Conservation (phyloP, 2,113 vertebrate species). For the Bubalus kerabau region DNA sequence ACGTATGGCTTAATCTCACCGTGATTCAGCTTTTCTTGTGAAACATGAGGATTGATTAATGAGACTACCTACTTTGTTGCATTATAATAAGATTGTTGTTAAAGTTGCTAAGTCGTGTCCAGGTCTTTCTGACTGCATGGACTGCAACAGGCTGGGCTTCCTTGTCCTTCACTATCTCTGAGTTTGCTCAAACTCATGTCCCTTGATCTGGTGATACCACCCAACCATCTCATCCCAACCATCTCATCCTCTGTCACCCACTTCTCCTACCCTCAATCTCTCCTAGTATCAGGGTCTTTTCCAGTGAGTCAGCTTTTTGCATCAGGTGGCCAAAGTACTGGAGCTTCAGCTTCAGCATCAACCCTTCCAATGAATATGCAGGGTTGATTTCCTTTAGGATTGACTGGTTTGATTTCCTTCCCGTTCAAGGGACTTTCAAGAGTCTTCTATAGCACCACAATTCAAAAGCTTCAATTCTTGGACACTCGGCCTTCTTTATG, state of each 20-base stretch:
- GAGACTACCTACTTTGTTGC: not conserved
- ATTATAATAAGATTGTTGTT: not conserved
- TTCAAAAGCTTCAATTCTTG: not conserved
- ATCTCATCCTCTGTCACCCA: not conserved
- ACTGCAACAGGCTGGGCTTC: not conserved
- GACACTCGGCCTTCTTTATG: not conserved
- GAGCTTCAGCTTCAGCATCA: not conserved
- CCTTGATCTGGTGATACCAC: not conserved
- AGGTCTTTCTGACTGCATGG: not conserved
- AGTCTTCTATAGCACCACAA: not conserved
- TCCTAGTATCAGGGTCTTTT: not conserved
- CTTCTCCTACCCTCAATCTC: not conserved
- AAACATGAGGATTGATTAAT: not conserved
- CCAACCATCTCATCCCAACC: not conserved
- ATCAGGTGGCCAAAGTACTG: not conserved
- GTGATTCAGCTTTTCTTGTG: not conserved
- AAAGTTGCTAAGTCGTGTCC: not conserved
- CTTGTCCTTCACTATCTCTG: not conserved
- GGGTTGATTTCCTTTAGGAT: not conserved
- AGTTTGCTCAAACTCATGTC: not conserved
- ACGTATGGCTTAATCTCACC: not conserved
- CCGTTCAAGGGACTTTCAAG: not conserved
- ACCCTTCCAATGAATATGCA: not conserved
- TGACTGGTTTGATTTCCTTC: not conserved
- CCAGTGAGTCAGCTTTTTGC: not conserved